Evolutionary conservation across 2,888 invertebrate species (phyloP).

Genomic region (Orthosia incerta): DNA sequence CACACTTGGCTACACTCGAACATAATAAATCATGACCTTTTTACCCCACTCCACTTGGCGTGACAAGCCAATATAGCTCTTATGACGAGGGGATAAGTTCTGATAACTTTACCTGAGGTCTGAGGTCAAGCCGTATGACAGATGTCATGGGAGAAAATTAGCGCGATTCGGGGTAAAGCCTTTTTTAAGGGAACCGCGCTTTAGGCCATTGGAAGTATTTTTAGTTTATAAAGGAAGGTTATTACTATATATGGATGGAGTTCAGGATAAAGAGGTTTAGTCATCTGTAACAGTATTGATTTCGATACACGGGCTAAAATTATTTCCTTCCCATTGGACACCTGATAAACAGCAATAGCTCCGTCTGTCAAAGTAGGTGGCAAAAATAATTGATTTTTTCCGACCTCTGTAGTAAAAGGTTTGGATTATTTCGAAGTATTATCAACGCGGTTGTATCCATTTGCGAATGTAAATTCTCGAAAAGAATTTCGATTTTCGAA

Average conservation of each 20-base stretch:
- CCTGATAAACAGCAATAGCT: not conserved
- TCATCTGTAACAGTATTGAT: slow-evolving; percentile 11
- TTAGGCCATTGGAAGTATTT: slow-evolving; percentile 35
- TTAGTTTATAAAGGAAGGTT: slow-evolving; percentile 30
- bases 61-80: slow-evolving; percentile 54
- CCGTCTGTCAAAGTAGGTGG: not conserved
- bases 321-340: not conserved
- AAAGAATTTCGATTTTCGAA: no score
- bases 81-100: slow-evolving; percentile 47
- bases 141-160: slow-evolving; percentile 60
- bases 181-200: slow-evolving; percentile 43
- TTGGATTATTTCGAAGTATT: no score
- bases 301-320: not conserved
- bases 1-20: slow-evolving; percentile 69
- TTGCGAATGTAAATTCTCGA: no score
- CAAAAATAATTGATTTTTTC: no score
- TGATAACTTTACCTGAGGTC: slow-evolving; percentile 25
- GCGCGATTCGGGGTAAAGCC: slow-evolving; percentile 31
- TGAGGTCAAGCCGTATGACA: slow-evolving; percentile 37
- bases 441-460: no score
- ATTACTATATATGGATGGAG: not conserved
- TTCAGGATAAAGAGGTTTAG: slow-evolving; percentile 5
- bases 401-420: no score
- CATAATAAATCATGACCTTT: slow-evolving; percentile 73
- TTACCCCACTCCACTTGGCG: slow-evolving; percentile 47